Conservation (phyloP, 2,888 invertebrate genomes). For the Drosophila subsilvestris region DNA sequence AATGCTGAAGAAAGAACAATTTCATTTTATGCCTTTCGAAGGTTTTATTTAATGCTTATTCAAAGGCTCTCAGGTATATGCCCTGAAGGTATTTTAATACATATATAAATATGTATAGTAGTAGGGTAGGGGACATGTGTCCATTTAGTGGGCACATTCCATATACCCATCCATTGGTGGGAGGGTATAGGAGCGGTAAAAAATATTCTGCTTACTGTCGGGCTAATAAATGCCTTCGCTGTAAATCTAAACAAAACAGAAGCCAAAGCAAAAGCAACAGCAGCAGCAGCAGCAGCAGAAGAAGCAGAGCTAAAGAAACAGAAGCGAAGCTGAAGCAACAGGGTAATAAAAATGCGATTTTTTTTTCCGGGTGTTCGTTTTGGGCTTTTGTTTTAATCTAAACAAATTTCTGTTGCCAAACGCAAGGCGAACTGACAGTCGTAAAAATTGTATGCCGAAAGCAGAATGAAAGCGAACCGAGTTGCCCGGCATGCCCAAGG, state of each 20-base stretch:
- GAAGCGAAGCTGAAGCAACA: constrained; percentile 24
- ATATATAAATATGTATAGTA: too few relatives aligned
- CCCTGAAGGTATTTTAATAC: too few relatives aligned
- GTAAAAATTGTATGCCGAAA: constrained; percentile 41
- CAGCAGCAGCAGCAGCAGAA: not conserved
- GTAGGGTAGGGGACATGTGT: too few relatives aligned
- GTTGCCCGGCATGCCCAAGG: not conserved
- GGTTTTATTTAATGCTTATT: too few relatives aligned
- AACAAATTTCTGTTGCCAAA: constrained; percentile 56
- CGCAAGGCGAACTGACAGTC: constrained; percentile 40
- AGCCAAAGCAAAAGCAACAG: constrained; percentile 7
- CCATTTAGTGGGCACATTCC: not conserved
- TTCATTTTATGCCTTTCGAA: too few relatives aligned
- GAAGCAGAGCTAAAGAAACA: not conserved
- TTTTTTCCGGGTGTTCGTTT: not conserved
- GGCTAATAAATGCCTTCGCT: constrained; percentile 44
- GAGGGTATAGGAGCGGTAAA: not conserved
- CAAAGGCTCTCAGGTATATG: too few relatives aligned
- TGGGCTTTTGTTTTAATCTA: constrained; percentile 35
- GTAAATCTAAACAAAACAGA: constrained; percentile 58
- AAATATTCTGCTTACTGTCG: not conserved
- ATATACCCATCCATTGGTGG: not conserved
- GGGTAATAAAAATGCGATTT: constrained; percentile 33
- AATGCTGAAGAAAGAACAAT: too few relatives aligned
- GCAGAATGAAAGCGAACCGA: not conserved